Evolutionary conservation across 2,888 invertebrate species (phyloP).

Genomic region (Megamerina dolium): DNA sequence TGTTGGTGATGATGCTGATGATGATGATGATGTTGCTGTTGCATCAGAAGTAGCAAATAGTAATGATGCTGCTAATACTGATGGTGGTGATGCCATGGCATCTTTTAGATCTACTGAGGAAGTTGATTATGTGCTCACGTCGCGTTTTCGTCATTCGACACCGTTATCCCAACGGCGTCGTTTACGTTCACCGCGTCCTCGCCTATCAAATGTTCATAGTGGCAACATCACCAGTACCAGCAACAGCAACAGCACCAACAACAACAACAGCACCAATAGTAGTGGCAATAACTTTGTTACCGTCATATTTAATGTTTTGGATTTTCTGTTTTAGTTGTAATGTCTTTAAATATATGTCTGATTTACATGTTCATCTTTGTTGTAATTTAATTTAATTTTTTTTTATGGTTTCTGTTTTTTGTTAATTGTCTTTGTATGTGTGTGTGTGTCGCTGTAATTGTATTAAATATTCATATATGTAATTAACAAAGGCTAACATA

Average conservation of each 20-base stretch:
- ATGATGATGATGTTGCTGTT: conserved; percentile 4
- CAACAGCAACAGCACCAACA: conserved; percentile 8
- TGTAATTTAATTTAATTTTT: no score
- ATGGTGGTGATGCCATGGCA: conserved; percentile 12
- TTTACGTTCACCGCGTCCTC: conserved; percentile 21
- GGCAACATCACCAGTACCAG: conserved; percentile 1
- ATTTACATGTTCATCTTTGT: conserved; percentile 9
- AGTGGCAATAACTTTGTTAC: conserved; percentile 40
- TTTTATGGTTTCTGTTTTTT: no score
- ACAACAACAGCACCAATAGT: conserved; percentile 27
- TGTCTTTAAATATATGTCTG: no score
- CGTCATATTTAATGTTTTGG: conserved; percentile 48
- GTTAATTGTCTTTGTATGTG: no score
- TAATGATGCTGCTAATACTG: conserved; percentile 17
- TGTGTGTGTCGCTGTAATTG: background rate
- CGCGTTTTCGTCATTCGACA: conserved; percentile 39
- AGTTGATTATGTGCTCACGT: conserved; percentile 30
- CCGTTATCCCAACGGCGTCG: conserved; percentile 32
- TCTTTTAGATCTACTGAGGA: conserved; percentile 20
- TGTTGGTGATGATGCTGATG: background rate
- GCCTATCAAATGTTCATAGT: conserved; percentile 20
- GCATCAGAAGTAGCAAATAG: background rate
- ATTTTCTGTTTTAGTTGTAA: conserved; percentile 46
- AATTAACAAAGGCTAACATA: no score
- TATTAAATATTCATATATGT: no score